Base-by-base conservation (phyloP, 1,140 invertebrate genomes). In the Battus philenor region DNA sequence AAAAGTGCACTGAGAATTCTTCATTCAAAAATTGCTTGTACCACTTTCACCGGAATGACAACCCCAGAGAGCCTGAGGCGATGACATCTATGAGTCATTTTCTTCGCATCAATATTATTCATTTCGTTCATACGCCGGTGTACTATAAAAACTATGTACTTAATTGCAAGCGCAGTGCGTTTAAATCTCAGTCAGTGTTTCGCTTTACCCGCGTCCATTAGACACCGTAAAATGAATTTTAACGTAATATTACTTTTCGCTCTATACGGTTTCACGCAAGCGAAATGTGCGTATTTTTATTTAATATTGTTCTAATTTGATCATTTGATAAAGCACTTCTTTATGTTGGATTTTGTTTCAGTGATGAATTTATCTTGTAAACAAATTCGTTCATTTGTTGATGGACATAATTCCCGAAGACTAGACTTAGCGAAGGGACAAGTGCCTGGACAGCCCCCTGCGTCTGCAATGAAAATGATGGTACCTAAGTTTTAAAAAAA, bases 391-490 rank as follows among this genome's bases (percentile, higher is more conserved):
- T 22, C 44, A 3, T 66, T 82, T 32, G 70, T 82, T 1, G 58
- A 80, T 41, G 67, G 69, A 0, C 78, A 82, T 43, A 82, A 82
- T 26, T 44, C 30, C n/a, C 45, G 66, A 26, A 46, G 78, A 4
- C 43, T 65, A 0, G 44, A 26, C 1, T 10, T 77, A 0, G 68
- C 74, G 0, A 57, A 59, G 24, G 78, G 78, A 4, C 13, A 55
- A 16, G 34, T 78, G 4, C 4, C 43, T 1, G 53, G 66, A 2
- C 76, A 82, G 17, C 78, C 78, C 0, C 54, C 68, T 1, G 76
- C 76, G 3, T 27, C 46, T 0, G 47, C 69, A 9, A 80, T 82
- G 78, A 74, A 72, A n/a, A 63, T 38, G 24, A 64, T 80, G 54
- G 78, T 82, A 47, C 44, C 54, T 55, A 18, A 20, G 1, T 26